Evolutionary conservation across 2,888 invertebrate species (phyloP).

Genomic region (Stomorhina lunata): DNA sequence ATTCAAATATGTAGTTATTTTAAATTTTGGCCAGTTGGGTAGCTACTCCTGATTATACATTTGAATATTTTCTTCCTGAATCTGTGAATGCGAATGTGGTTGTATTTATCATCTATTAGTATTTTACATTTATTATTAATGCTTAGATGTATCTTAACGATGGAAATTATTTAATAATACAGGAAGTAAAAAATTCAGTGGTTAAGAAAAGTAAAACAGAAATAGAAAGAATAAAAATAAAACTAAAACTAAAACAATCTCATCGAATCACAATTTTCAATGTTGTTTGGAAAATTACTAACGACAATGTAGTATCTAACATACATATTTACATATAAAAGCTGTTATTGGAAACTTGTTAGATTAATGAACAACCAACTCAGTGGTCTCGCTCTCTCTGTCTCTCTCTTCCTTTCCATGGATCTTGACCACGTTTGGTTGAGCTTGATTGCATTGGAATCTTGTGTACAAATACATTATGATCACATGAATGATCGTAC

Average conservation of each 20-base stretch:
- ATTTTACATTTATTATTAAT: constrained; percentile 21
- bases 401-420: too few relatives aligned
- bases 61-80: not conserved
- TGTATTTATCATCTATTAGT: not conserved
- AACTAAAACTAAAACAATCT: constrained; percentile 25
- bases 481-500: constrained; percentile 17
- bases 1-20: too few relatives aligned
- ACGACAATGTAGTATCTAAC: constrained; percentile 17
- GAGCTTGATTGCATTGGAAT: constrained; percentile 31
- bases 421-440: not conserved
- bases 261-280: constrained; percentile 10
- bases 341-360: constrained; percentile 48
- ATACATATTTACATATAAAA: too few relatives aligned
- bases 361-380: constrained; percentile 36
- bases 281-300: constrained; percentile 27
- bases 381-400: constrained; percentile 10
- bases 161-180: constrained; percentile 43
- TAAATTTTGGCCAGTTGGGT: too few relatives aligned
- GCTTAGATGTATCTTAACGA: constrained; percentile 23
- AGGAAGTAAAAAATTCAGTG: constrained; percentile 38
- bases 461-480: constrained; percentile 24
- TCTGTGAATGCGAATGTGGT: not conserved
- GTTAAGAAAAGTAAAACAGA: not conserved
- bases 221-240: constrained; percentile 14
- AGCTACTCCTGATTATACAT: too few relatives aligned